Evolutionary conservation across 2,888 invertebrate genomes (phyloP), one percentile per base, ranked within the genome.

Genomic region (Panorpa germanica): DNA sequence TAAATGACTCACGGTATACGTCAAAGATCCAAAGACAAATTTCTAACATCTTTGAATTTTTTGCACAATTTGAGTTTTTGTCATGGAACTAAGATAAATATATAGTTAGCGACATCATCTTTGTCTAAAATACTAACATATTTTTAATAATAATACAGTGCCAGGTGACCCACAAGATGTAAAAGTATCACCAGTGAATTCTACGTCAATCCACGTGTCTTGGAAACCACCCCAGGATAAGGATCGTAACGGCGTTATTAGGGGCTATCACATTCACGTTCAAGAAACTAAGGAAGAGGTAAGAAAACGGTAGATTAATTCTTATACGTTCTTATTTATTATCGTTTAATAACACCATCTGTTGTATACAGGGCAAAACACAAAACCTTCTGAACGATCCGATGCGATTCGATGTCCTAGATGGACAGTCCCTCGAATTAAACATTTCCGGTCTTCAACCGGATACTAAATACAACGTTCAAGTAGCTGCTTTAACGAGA

Each of bases 141-240:
- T 28, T 16, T 29, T 33, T 13, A 4, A 33, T 23, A 20, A 29
- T 13, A 25, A 32, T 32, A 38, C 72, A 96, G 96, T 98, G 66
- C 96, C 96, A 44, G 93, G 93, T 40, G 83, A 91, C 58, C 96
- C 96, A 27, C 81, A 83, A 55, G 82, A 86, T 47, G 88, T 98
- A 38, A 76, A 77, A 55, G 81, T 80, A 24, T 70, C 67, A 36
- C 70, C 85, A 13, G 65, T 95, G 49, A 96, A 95, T 62, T 95
- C 96, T 2, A 93, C 95, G n/a, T 74, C 91, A 20, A 76, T 96
- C 41, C 77, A 77, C 52, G 88, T 96, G 29, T 71, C 75, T 37
- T 98, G 98, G 98, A 80, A 85, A 47, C 81, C 88, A 5, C 98
- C 96, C 0, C 65, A 70, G 35, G 76, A 80, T 41, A 82, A 83